Percentiles rank a stretch among this genome's conserved stretches.
Evolutionary conservation across 1,140 invertebrate genomes (phyloP).

Genomic region (Phthorimaea operculella): DNA sequence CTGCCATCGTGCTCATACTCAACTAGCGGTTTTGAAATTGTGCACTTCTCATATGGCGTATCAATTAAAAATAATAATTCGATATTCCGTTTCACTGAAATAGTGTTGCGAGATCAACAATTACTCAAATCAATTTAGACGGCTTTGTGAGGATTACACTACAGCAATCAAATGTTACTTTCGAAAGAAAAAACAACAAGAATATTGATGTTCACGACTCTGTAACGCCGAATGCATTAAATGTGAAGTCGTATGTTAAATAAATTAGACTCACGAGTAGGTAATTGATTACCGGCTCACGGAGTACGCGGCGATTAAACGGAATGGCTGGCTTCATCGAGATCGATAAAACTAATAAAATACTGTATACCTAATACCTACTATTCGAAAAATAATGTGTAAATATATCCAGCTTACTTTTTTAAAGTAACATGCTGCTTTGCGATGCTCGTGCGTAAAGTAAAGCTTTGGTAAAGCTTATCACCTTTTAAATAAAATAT

Average conservation of each 20-base stretch:
- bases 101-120: conserved; percentile 41
- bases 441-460: background rate
- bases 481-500: conserved; percentile 19
- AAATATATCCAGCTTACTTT: background rate
- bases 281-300: conserved; percentile 39
- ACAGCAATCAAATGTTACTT: conserved; percentile 53
- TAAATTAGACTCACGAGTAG: conserved; percentile 45
- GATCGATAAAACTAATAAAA: no score
- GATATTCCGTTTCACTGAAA: conserved; percentile 28
- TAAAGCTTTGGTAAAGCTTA: conserved; percentile 20
- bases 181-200: conserved; percentile 43
- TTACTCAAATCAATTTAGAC: conserved; percentile 61
- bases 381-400: background rate
- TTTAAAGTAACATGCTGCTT: background rate
- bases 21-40: background rate
- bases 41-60: conserved; percentile 12
- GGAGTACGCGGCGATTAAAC: background rate
- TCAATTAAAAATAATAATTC: conserved; percentile 31
- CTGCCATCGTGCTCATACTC: no score
- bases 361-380: no score
- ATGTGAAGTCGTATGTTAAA: conserved; percentile 45
- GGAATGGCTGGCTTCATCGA: no score
- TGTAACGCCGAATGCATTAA: conserved; percentile 48
- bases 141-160: conserved; percentile 36
- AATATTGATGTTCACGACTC: conserved; percentile 56